Evolutionary conservation across 2,113 vertebrate species (phyloP), one percentile per base, ranked within the genome.

Genomic region (Chascanopsetta lugubris): DNA sequence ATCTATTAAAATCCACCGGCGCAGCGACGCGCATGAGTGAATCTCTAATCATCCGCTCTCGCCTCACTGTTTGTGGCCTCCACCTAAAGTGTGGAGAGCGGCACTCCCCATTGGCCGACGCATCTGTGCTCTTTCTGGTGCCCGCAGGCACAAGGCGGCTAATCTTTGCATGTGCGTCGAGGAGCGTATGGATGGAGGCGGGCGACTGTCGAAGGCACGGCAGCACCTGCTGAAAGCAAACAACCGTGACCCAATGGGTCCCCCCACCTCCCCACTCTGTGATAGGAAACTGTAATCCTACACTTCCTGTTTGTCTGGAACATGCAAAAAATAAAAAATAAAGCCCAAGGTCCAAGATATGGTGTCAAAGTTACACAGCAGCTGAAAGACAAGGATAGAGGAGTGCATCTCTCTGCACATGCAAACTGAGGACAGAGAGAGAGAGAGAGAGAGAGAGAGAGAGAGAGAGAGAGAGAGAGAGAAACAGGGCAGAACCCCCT

Each of bases 21-120:
- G 61, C 11, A 43, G 67, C 6, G 69, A 68, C 42, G 63, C 25
- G 73, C 73, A 72, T 69, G 77, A 75, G 66, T 71, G 80, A 83
- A 87, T 80, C 79, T 88, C 74, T 79, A 83, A 88, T 80, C 78
- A 66, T 47, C 63, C 15, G 13, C 75, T 81, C 70, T 76, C 59
- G 15, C 64, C 70, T 72, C 57, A 12, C 45, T 79, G 80, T 83
- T 86, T 84, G 72, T 79, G 84, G 62, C 83, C 60, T 68, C 65
- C 83, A 87, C 59, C 73, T 80, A 65, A 69, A 84, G 68, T 65
- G 71, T 36, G 22, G 66, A 64, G 75, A 48, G 47, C 72, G 65
- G 55, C 66, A 54, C 71, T 82, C 70, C 55, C 30, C 59, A 66
- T 58, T 76, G 82, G 78, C 40, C 32, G 32, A 64, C 77, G 56